These are phyloP conservation scores for Hydractinia symbiolongicarpus DNA, from an alignment of 30 jellyfish, hydroid and myxozoan genomes.

Conservation along the genomic window DNA sequence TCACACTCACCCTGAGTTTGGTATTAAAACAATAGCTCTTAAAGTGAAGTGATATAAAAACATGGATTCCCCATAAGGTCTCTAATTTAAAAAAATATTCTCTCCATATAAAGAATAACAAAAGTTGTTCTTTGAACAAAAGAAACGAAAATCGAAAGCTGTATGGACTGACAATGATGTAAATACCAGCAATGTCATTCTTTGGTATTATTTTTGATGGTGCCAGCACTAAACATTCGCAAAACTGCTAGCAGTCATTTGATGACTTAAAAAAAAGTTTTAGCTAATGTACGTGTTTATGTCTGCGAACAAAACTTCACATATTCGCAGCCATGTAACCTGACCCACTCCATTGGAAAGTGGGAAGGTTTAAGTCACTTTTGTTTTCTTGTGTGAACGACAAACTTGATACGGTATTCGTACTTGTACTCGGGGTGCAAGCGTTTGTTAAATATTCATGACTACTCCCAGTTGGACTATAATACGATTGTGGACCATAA, in stretches of 20 bases:
- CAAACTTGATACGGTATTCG: slow-evolving; percentile 79
- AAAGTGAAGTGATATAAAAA: too few species aligned
- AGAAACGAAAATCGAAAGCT: too few species aligned
- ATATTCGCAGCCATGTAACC: slow-evolving; percentile 82
- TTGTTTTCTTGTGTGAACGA: slow-evolving; percentile 82
- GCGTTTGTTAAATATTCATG: slow-evolving; percentile 78
- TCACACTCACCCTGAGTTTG: too few species aligned
- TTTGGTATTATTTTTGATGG: background rate
- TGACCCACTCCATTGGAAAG: slow-evolving; percentile 77
- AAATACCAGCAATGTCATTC: too few species aligned
- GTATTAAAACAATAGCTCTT: too few species aligned
- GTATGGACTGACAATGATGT: too few species aligned
- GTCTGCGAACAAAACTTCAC: slow-evolving; percentile 22
- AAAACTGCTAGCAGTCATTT: background rate
- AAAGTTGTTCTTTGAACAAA: too few species aligned
- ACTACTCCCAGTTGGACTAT: slow-evolving; percentile 74
- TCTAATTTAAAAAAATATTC: too few species aligned
- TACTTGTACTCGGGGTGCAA: slow-evolving; percentile 62
- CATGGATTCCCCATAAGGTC: too few species aligned
- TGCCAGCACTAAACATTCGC: background rate
- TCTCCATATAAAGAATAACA: too few species aligned
- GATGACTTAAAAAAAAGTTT: background rate
- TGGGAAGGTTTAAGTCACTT: slow-evolving; percentile 82
- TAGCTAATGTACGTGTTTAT: background rate
- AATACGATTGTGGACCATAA: slow-evolving; percentile 74